Evolutionary conservation across 2,888 invertebrate species (phyloP).

Genomic region (Formica aserva): DNA sequence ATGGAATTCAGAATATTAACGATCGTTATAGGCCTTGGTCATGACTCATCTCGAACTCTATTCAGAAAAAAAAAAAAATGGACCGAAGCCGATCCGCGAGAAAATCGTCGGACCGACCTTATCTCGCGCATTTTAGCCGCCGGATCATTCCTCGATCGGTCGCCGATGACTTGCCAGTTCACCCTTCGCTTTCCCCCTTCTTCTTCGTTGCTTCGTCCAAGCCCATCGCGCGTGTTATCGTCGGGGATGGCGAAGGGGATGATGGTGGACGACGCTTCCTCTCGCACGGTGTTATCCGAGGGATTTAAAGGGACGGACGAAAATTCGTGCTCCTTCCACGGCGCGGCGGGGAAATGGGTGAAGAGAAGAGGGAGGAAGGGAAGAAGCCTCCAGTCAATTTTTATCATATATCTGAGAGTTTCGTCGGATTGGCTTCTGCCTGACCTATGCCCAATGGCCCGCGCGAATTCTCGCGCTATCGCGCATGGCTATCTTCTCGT

Average conservation of each 20-base stretch:
- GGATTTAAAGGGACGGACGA: constrained; percentile 80
- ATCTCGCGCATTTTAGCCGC: constrained; percentile 62
- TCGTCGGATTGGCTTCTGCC: constrained; percentile 84
- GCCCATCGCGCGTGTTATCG: constrained; percentile 66
- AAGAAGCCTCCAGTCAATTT: constrained; percentile 82
- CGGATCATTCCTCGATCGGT: constrained; percentile 79
- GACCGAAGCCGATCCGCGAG: constrained; percentile 49
- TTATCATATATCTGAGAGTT: constrained; percentile 83
- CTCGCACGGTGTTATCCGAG: constrained; percentile 76
- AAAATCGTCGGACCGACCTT: constrained; percentile 56
- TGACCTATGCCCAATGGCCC: constrained; percentile 85
- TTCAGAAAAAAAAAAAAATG: background rate
- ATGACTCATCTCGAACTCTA: background rate
- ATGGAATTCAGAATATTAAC: background rate
- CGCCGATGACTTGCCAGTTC: constrained; percentile 76
- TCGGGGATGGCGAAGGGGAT: constrained; percentile 60
- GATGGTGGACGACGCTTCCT: constrained; percentile 70
- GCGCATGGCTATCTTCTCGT: constrained; percentile 77
- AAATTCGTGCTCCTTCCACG: constrained; percentile 71
- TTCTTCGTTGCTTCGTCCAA: constrained; percentile 46
- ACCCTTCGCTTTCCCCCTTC: constrained; percentile 54
- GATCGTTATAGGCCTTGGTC: background rate
- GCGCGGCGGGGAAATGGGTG: constrained; percentile 9
- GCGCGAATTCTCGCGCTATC: constrained; percentile 81
- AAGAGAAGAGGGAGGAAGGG: constrained; percentile 36